Evolutionary conservation across 2,113 vertebrate species (phyloP), one percentile per base, ranked within the genome.

Genomic region (Cathartes aura): DNA sequence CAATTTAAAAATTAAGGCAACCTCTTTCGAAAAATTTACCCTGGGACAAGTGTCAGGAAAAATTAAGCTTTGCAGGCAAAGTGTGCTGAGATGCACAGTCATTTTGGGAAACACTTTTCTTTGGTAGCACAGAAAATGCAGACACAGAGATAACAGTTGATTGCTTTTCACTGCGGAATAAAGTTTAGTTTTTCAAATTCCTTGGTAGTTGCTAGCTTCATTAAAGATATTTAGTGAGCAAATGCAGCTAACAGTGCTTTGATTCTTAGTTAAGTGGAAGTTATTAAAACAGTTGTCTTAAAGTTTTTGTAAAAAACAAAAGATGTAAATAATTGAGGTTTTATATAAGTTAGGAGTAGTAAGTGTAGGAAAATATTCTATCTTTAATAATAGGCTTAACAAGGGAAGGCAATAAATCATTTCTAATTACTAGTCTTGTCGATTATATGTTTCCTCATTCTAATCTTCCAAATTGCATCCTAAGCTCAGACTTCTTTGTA

Each of bases 371-470:
- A 93, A 92, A 93, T 94, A 95, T 83, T 91, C 86, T 93, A 5
- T 82, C 85, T 88, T 88, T 93, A 95, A 95, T 96, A 96, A 90
- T 15, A 82, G 64, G 58, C 64, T 87, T 95, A 93, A 94, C 88
- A 75, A 90, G 88, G 60, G 64, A 96, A 97, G 82, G 89, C 95
- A 97, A 95, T 94, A 97, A 95, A 95, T 95, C 36, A 87, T 64
- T 96, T 90, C 79, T 97, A 95, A 97, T 97, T 97, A 66, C 48
- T 95, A 84, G 79, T 62, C 73, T 80, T 66, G 68, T 73, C 42
- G 10, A 90, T 92, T 95, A 92, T 82, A 79, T 84, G 87, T 95
- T 97, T 89, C 87, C 59, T 92, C 63, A 23, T 90, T 82, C 87
- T 93, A 67, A 95, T 96, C 71, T 96, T 82, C 82, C 73, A 48